Conservation (phyloP, 2,888 invertebrate genomes). For the Troides oblongomaculatus region DNA sequence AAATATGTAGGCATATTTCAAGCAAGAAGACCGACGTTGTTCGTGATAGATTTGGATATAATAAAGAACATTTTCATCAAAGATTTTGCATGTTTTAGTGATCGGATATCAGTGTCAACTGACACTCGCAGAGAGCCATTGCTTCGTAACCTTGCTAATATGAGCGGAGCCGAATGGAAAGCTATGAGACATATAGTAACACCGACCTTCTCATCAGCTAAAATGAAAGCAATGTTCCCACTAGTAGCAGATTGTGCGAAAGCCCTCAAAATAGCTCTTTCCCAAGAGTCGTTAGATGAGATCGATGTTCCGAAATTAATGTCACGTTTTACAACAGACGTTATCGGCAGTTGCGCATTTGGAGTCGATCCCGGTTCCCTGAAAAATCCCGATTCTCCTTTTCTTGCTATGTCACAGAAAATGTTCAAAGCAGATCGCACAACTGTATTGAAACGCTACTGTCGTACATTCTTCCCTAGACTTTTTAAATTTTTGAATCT, state of each 20-base stretch:
- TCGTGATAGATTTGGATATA: conserved; percentile 65
- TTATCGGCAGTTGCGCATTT: conserved; percentile 73
- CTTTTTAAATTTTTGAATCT: conserved; percentile 70
- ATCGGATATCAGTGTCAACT: conserved; percentile 65
- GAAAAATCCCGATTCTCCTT: conserved; percentile 64
- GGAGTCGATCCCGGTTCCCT: conserved; percentile 69
- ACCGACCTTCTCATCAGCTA: conserved; percentile 73
- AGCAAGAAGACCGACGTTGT: conserved; percentile 68
- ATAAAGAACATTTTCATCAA: conserved; percentile 62
- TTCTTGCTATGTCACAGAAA: conserved; percentile 68
- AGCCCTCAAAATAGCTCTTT: conserved; percentile 53
- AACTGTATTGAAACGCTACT: conserved; percentile 66
- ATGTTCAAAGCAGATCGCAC: conserved; percentile 66
- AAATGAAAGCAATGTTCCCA: conserved; percentile 77
- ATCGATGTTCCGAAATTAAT: conserved; percentile 63
- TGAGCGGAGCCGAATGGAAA: conserved; percentile 74
- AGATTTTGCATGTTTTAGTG: conserved; percentile 64
- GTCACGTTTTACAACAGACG: conserved; percentile 69
- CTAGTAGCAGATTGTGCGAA: conserved; percentile 65
- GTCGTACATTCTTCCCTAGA: conserved; percentile 66
- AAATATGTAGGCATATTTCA: conserved; percentile 72
- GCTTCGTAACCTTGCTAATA: conserved; percentile 68
- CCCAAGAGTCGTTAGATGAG: conserved; percentile 48
- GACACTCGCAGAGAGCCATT: conserved; percentile 70
- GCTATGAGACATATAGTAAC: conserved; percentile 70